Conservation (phyloP, 2,888 invertebrate species). For the Nomada hirtipes region DNA sequence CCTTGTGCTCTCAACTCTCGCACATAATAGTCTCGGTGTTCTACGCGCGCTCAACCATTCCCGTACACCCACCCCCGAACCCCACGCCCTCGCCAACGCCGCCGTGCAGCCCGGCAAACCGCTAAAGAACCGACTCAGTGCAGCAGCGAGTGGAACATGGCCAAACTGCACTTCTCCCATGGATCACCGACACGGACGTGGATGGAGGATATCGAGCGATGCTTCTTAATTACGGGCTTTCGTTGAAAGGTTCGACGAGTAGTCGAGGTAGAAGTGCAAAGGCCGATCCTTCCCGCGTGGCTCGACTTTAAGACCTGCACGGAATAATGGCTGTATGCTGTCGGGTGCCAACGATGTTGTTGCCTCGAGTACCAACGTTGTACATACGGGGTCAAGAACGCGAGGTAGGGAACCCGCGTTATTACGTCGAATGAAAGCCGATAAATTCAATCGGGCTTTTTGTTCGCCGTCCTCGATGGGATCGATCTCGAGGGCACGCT, state of each 20-base stretch:
- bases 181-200: constrained; percentile 28
- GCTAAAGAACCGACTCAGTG: constrained; percentile 51
- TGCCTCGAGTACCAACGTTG: constrained; percentile 41
- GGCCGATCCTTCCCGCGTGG: constrained; percentile 60
- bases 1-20: constrained; percentile 73
- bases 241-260: constrained; percentile 57
- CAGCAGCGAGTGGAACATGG: constrained; percentile 50
- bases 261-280: constrained; percentile 16
- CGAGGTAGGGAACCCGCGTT: constrained; percentile 31
- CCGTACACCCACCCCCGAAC: constrained; percentile 4
- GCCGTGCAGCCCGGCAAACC: background rate
- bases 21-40: constrained; percentile 72
- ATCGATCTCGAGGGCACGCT: constrained; percentile 9
- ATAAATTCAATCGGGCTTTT: constrained; percentile 56
- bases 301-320: constrained; percentile 60
- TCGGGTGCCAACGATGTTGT: constrained; percentile 60
- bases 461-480: constrained; percentile 38
- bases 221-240: constrained; percentile 71
- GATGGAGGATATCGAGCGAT: constrained; percentile 65
- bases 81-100: constrained; percentile 5
- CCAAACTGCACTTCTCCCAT: constrained; percentile 57
- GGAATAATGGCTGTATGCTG: constrained; percentile 56
- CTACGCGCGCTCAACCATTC: constrained; percentile 57
- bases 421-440: constrained; percentile 51
- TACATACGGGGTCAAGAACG: constrained; percentile 39